phyloP scores from a whole-genome alignment of 2,888 invertebrate genomes.

The Scelioninae gen. 2 region DNA sequence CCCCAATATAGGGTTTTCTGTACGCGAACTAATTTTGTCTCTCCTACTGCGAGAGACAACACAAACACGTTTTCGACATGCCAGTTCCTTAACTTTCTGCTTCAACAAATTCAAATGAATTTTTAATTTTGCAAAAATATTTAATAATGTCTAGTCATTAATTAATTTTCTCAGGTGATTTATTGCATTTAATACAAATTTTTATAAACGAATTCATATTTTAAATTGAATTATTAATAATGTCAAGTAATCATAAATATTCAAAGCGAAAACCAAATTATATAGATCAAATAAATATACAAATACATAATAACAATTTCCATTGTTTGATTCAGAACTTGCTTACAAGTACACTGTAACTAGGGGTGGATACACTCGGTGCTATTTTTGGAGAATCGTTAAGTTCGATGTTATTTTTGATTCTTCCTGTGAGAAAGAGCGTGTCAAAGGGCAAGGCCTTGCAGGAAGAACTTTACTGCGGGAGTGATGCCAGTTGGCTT shows the following conservation, averaged over 20 bases:
- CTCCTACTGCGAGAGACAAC: conserved; percentile 49
- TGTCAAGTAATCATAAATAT: no score
- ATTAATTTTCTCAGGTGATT: conserved; percentile 28
- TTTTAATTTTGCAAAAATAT: conserved; percentile 16
- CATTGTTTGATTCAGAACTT: conserved; percentile 42
- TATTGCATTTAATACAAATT: no score
- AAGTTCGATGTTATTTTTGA: conserved; percentile 65
- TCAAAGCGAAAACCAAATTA: conserved; percentile 25
- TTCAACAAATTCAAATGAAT: conserved; percentile 41
- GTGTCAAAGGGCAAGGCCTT: conserved; percentile 75
- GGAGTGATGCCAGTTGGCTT: conserved; percentile 71
- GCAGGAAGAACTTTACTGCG: conserved; percentile 63
- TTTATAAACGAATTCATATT: no score
- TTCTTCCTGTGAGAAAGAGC: conserved; percentile 62
- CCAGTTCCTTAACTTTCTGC: conserved; percentile 52
- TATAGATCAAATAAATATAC: not conserved
- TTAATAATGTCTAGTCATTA: conserved; percentile 15
- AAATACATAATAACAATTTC: conserved; percentile 1
- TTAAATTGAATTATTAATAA: no score
- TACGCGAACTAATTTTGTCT: conserved; percentile 69
- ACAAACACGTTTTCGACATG: conserved; percentile 53
- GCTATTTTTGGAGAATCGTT: conserved; percentile 60
- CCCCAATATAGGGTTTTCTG: conserved; percentile 74
- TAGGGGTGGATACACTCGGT: conserved; percentile 55
- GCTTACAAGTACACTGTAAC: conserved; percentile 20